Conservation (phyloP, 2,113 vertebrate species). For the Thunnus thynnus region DNA sequence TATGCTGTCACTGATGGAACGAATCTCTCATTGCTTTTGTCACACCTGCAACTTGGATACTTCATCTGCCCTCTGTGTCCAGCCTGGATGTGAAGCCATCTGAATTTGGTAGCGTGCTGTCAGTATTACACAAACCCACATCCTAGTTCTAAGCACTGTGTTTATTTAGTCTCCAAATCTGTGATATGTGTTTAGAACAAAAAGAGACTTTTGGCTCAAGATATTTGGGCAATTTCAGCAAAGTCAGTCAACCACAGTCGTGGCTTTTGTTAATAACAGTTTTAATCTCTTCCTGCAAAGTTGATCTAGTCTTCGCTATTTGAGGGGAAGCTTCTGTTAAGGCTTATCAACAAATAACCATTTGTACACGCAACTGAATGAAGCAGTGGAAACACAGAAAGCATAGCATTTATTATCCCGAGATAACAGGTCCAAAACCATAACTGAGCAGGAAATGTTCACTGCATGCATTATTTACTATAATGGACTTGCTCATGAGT, state of each 20-base stretch:
- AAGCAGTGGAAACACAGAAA: not conserved
- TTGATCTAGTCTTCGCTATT: not conserved
- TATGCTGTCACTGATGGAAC: constrained; percentile 7
- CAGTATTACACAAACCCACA: not conserved
- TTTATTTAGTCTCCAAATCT: constrained; percentile 18
- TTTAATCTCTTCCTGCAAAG: not conserved
- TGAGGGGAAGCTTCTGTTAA: not conserved
- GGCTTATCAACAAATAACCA: not conserved
- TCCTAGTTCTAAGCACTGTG: not conserved
- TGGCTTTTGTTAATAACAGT: not conserved
- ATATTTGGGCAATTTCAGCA: not conserved
- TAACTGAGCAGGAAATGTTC: constrained; percentile 46
- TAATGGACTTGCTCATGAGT: constrained; percentile 29
- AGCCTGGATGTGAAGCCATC: no score
- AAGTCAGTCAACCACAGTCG: not conserved
- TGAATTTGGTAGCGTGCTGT: not conserved
- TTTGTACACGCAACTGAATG: not conserved
- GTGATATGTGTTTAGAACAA: not conserved
- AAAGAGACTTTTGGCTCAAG: not conserved
- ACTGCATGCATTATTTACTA: constrained; percentile 54
- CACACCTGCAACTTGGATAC: constrained; percentile 4
- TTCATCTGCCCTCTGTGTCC: not conserved
- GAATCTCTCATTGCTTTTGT: constrained; percentile 5
- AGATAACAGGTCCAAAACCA: constrained; percentile 13
- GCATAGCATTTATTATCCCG: not conserved